Evolutionary conservation across 2,113 vertebrate genomes (phyloP).

Genomic region (Sorex fumeus): DNA sequence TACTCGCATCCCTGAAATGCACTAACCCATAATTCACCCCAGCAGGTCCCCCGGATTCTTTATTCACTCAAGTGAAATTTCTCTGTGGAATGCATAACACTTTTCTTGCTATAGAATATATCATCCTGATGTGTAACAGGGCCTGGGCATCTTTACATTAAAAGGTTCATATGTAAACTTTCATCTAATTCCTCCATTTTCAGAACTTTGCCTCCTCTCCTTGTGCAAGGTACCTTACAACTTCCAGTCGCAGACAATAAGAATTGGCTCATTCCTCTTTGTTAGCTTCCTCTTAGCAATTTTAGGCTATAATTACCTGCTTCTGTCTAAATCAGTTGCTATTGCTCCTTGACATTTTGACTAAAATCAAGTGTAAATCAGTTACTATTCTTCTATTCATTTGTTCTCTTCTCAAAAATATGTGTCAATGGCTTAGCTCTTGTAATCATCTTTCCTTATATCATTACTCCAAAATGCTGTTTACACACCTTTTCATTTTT

Average conservation of each 20-base stretch:
- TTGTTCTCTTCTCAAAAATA: conserved; percentile 53
- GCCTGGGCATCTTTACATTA: background rate
- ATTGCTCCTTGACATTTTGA: background rate
- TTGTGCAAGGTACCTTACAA: background rate
- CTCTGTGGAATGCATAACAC: background rate
- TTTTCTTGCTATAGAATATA: background rate
- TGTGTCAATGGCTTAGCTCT: background rate
- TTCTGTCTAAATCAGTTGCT: conserved; percentile 8
- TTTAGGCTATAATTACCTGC: conserved; percentile 34
- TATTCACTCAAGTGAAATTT: background rate
- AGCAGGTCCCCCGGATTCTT: background rate
- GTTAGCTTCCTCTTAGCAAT: background rate
- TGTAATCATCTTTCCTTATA: conserved; percentile 16
- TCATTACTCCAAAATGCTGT: conserved; percentile 26
- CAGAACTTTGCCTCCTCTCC: background rate
- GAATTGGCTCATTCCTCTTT: conserved; percentile 4
- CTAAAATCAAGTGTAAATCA: background rate
- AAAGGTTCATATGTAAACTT: conserved; percentile 22
- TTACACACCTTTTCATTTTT: conserved; percentile 43
- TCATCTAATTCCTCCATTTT: background rate
- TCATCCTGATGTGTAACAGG: background rate
- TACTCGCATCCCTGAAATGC: background rate
- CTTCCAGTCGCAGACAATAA: background rate
- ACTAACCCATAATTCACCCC: background rate
- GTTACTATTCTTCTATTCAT: conserved; percentile 38